These are phyloP conservation scores for Homalodisca vitripennis DNA, from an alignment of 1,140 invertebrate species.

Conservation along the genomic window DNA sequence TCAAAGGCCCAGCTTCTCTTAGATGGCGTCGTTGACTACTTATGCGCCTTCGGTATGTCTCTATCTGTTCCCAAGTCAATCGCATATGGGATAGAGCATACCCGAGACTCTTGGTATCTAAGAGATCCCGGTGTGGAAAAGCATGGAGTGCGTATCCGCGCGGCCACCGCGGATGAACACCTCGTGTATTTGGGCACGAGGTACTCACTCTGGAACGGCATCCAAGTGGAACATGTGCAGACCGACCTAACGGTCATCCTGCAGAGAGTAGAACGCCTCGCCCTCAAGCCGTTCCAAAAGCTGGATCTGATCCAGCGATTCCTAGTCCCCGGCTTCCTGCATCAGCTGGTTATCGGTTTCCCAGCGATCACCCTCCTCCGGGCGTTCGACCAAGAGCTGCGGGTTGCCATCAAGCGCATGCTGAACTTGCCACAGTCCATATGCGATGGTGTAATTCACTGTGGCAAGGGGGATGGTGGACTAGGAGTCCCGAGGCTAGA, in stretches of 20 bases:
- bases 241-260: neutral
- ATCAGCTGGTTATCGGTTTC: neutral
- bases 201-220: slow-evolving; percentile 8
- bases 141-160: neutral
- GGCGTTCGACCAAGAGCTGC: neutral
- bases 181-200: slow-evolving; percentile 38
- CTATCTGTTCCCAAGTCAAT: slow-evolving; percentile 25
- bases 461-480: slow-evolving; percentile 18
- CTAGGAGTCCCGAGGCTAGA: slow-evolving; percentile 11
- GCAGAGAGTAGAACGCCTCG: neutral
- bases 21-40: neutral
- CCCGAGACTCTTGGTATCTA: slow-evolving; percentile 26
- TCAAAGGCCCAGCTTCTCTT: slow-evolving; percentile 1
- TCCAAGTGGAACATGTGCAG: neutral
- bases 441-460: slow-evolving; percentile 21
- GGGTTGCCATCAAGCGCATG: neutral
- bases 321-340: slow-evolving; percentile 17
- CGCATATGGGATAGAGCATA: slow-evolving; percentile 17
- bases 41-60: neutral
- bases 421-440: slow-evolving; percentile 23
- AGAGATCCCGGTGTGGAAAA: slow-evolving; percentile 19
- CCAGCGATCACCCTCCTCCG: neutral
- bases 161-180: neutral
- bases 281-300: slow-evolving; percentile 30
- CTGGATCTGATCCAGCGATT: slow-evolving; percentile 12